Percentiles rank a stretch among this genome's conserved stretches.
phyloP scores from a whole-genome alignment of 92 coral and sea anemone genomes.

The Epizoanthus ramosus region DNA sequence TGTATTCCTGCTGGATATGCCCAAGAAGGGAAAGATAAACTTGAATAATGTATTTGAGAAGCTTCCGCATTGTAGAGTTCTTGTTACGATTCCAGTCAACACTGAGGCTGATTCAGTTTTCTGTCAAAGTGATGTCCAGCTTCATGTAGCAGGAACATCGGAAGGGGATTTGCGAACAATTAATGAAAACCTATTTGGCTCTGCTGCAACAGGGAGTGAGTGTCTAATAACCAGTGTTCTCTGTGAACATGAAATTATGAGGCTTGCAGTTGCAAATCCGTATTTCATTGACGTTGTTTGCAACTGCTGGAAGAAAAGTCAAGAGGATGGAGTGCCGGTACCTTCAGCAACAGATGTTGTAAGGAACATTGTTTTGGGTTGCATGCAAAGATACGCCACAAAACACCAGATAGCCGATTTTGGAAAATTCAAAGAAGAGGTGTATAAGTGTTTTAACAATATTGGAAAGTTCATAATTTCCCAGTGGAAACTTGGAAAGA shows the following conservation, averaged over 20 bases:
- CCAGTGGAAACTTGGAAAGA: slow-evolving; percentile 8
- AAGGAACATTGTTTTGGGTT: slow-evolving; percentile 17
- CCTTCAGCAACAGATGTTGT: neutral
- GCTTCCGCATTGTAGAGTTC: slow-evolving; percentile 9
- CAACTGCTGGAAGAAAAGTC: slow-evolving; percentile 4
- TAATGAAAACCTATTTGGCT: neutral
- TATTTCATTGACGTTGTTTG: slow-evolving; percentile 17
- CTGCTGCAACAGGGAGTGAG: neutral
- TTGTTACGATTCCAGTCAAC: slow-evolving; percentile 23
- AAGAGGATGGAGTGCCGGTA: neutral
- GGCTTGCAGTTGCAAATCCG: neutral
- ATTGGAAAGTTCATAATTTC: slow-evolving; percentile 27
- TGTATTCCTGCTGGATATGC: slow-evolving; percentile 31
- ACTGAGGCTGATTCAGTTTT: neutral
- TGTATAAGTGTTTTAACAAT: slow-evolving; percentile 18
- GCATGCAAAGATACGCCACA: neutral
- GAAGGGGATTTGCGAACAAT: slow-evolving; percentile 14
- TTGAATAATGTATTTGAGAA: neutral
- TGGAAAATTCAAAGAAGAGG: slow-evolving; percentile 5
- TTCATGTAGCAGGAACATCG: slow-evolving; percentile 4
- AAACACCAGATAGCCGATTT: neutral
- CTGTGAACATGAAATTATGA: neutral
- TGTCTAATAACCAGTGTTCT: slow-evolving; percentile 3
- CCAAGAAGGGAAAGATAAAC: slow-evolving; percentile 26
- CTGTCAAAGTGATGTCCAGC: slow-evolving; percentile 7